Conservation (phyloP, 2,888 invertebrate species). For the Leptopilina syphax region DNA sequence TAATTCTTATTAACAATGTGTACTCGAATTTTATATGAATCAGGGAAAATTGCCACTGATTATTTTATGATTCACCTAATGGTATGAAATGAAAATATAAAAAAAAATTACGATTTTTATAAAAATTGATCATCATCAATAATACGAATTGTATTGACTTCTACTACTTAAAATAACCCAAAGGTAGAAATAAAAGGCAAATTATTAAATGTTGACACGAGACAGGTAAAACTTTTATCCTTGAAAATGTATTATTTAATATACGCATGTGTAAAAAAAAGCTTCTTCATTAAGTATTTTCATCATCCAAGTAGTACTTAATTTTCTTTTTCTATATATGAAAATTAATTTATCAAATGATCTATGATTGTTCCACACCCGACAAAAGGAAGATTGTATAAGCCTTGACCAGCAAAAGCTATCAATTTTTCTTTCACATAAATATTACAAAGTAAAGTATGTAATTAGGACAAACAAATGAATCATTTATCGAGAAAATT, state of each 20-base stretch:
- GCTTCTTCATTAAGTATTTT: constrained; percentile 1
- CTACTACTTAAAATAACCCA: background rate
- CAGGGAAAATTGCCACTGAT: too few species aligned
- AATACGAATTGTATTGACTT: too few species aligned
- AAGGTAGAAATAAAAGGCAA: background rate
- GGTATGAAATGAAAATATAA: background rate
- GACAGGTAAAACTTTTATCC: background rate
- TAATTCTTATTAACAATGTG: too few species aligned
- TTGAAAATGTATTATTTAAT: background rate
- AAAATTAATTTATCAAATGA: constrained; percentile 2
- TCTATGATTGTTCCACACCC: background rate
- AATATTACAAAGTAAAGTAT: too few species aligned
- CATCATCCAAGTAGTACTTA: background rate
- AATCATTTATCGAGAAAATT: background rate
- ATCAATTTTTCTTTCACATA: too few species aligned
- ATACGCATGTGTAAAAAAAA: constrained; percentile 2
- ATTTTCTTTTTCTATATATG: background rate
- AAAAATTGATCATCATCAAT: too few species aligned
- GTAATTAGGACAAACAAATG: background rate
- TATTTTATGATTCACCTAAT: too few species aligned
- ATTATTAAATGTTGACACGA: background rate
- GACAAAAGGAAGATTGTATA: background rate
- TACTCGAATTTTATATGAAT: too few species aligned
- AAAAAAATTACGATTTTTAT: background rate
- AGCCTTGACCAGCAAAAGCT: too few species aligned